Percentiles rank a stretch among this genome's conserved stretches.
Conservation (phyloP, 2,888 invertebrate species). For the Boloria euphrosyne region DNA sequence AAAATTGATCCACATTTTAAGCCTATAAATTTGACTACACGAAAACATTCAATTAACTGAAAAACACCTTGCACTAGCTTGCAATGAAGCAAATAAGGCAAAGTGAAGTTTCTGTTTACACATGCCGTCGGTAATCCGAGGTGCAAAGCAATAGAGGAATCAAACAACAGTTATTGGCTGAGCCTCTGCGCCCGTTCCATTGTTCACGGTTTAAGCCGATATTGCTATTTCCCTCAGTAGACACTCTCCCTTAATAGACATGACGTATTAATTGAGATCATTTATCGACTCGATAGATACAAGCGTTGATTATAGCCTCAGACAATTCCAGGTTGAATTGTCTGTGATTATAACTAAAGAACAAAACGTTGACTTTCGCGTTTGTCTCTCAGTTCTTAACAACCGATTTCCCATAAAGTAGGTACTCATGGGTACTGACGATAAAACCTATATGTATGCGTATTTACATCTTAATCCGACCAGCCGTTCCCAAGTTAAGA, state of each 20-base stretch:
- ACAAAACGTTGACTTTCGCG: not conserved
- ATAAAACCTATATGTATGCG: too few relatives aligned
- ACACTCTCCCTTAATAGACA: slow-evolving; percentile 9
- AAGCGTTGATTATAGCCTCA: not conserved
- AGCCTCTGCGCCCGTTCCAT: slow-evolving; percentile 31
- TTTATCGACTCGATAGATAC: slow-evolving; percentile 10
- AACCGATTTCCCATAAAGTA: too few relatives aligned
- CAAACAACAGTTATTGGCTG: slow-evolving; percentile 66
- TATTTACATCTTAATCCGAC: too few relatives aligned
- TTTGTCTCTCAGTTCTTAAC: too few relatives aligned
- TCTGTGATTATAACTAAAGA: not conserved
- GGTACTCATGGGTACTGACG: too few relatives aligned
- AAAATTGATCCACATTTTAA: too few relatives aligned
- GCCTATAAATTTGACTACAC: not conserved
- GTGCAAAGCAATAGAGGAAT: slow-evolving; percentile 61
- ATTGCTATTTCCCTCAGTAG: slow-evolving; percentile 26
- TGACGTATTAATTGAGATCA: slow-evolving; percentile 19
- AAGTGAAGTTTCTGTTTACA: slow-evolving; percentile 34
- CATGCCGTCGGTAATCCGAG: slow-evolving; percentile 58
- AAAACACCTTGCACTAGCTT: not conserved
- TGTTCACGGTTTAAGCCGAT: slow-evolving; percentile 35
- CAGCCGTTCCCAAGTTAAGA: too few relatives aligned
- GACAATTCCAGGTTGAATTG: too few relatives aligned
- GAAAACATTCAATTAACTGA: not conserved
- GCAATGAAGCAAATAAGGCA: slow-evolving; percentile 11